phyloP scores from a whole-genome alignment of 2,797 vertebrate species.

The Trematomus bernacchii region DNA sequence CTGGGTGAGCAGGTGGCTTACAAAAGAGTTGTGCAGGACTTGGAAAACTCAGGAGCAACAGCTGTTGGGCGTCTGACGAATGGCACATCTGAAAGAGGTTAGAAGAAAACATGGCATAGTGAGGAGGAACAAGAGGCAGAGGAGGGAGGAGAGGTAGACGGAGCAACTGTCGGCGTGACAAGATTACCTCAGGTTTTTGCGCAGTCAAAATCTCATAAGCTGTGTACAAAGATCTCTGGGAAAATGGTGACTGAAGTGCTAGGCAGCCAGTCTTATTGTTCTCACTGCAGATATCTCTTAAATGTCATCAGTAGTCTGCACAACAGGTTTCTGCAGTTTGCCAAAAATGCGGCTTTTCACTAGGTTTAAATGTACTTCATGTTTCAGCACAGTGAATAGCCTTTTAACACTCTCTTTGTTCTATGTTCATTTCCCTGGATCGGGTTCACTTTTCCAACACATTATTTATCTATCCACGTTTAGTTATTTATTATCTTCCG shows the following conservation, averaged over 20 bases:
- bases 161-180: slow-evolving; percentile 52
- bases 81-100: not conserved
- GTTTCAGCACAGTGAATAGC: not conserved
- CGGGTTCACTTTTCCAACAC: not conserved
- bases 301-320: slow-evolving; percentile 16
- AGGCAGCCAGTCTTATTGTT: slow-evolving; percentile 25
- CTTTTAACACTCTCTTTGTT: not conserved
- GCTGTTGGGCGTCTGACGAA: slow-evolving; percentile 11
- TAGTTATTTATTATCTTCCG: not conserved
- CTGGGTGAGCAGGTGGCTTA: slow-evolving; percentile 4
- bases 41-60: not conserved
- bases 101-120: slow-evolving; percentile 8
- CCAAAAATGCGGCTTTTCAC: not conserved
- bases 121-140: slow-evolving; percentile 19
- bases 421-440: not conserved
- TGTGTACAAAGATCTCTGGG: slow-evolving; percentile 38
- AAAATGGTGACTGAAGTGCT: slow-evolving; percentile 26
- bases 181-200: slow-evolving; percentile 52
- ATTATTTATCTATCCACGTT: not conserved
- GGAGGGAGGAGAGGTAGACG: slow-evolving; percentile 43
- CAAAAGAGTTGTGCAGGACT: not conserved
- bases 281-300: slow-evolving; percentile 24
- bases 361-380: not conserved
- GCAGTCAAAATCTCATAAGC: slow-evolving; percentile 59
- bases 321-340: slow-evolving; percentile 1